phyloP scores from a whole-genome alignment of 2,113 vertebrate species.

The Phyllostomus hastatus region DNA sequence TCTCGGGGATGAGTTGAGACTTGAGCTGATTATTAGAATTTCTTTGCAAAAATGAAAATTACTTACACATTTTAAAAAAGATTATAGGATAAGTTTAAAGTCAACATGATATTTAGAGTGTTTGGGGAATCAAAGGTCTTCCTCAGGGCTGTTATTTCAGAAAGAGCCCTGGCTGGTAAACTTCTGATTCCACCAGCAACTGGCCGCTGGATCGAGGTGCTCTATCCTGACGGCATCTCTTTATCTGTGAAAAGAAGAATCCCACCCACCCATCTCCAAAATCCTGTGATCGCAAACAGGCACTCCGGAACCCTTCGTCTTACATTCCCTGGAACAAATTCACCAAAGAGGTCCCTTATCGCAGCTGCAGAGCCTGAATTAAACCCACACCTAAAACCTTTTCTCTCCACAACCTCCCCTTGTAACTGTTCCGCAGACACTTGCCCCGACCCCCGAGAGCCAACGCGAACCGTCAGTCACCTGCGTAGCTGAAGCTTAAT shows the following conservation, averaged over 20 bases:
- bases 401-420: background rate
- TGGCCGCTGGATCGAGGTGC: fast-evolving
- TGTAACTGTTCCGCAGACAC: fast-evolving
- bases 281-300: background rate
- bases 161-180: background rate
- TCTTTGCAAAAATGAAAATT: background rate
- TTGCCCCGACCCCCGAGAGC: background rate
- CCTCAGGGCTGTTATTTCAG: background rate
- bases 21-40: background rate
- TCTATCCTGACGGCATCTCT: background rate
- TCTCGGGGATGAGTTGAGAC: background rate
- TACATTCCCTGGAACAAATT: fast-evolving
- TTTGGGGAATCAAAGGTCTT: background rate
- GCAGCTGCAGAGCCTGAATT: background rate
- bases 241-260: background rate
- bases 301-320: background rate
- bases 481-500: background rate
- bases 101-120: background rate
- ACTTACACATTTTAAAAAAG: background rate
- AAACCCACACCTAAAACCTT: background rate
- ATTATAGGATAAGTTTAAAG: background rate
- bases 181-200: background rate
- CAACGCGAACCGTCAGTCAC: background rate
- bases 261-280: background rate
- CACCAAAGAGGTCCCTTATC: background rate